phyloP scores from a whole-genome alignment of 2,888 invertebrate genomes.

The Sesamia inferens region DNA sequence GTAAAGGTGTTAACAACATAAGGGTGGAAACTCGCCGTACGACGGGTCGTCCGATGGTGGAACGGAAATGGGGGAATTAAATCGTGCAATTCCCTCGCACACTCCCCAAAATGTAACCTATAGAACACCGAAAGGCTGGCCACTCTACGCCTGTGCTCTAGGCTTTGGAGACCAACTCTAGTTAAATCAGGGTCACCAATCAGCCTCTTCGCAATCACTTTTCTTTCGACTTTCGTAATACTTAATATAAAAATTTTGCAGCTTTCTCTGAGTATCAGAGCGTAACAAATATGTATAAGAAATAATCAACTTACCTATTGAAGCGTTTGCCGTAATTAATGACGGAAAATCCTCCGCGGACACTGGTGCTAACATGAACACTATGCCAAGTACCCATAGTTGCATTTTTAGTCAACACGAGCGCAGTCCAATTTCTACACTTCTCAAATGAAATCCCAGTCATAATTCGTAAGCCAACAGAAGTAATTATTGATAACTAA shows the following conservation, averaged over 20 bases:
- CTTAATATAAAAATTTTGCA: not conserved
- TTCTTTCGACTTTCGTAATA: too few species aligned
- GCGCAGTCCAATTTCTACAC: conserved; percentile 60
- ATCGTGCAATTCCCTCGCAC: too few species aligned
- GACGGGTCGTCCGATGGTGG: too few species aligned
- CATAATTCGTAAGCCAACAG: conserved; percentile 75
- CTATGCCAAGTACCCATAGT: conserved; percentile 70
- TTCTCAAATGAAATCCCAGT: conserved; percentile 66
- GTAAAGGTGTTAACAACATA: too few species aligned
- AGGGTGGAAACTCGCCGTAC: too few species aligned
- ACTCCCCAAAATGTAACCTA: too few species aligned
- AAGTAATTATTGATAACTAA: conserved; percentile 60
- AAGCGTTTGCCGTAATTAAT: conserved; percentile 93
- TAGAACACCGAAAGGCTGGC: too few species aligned
- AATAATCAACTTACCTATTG: conserved; percentile 90
- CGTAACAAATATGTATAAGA: not conserved
- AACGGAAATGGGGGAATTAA: too few species aligned
- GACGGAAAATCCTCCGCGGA: conserved; percentile 92
- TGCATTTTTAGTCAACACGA: conserved; percentile 74
- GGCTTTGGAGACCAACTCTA: too few species aligned
- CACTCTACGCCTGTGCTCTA: too few species aligned
- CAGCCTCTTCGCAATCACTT: too few species aligned
- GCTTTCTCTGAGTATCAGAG: not conserved
- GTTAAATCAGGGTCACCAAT: too few species aligned
- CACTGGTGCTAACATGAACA: conserved; percentile 69